Conservation (phyloP, 2,797 vertebrate species). For the Megaceryle alcyon region DNA sequence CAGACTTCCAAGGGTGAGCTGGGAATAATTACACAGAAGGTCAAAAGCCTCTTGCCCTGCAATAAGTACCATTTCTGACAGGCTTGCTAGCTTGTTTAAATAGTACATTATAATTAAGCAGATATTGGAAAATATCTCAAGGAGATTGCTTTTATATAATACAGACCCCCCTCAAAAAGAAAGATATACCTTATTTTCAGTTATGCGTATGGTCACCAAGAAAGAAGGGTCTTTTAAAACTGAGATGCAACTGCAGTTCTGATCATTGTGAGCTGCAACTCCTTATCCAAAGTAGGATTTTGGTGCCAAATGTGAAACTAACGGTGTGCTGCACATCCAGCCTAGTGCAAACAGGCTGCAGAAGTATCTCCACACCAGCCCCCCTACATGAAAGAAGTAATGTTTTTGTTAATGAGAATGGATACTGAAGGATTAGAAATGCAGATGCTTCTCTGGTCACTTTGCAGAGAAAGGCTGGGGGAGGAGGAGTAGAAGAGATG, state of each 20-base stretch:
- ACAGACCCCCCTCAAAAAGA: background rate
- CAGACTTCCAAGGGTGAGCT: slow-evolving; percentile 73
- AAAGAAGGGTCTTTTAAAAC: background rate
- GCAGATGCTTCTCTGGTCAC: background rate
- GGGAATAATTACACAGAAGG: slow-evolving; percentile 77
- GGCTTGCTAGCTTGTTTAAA: slow-evolving; percentile 65
- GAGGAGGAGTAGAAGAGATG: background rate
- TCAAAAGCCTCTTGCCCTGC: slow-evolving; percentile 76
- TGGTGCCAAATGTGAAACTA: background rate
- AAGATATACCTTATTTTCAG: slow-evolving; percentile 20
- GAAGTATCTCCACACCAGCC: background rate
- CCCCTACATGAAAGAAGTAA: background rate
- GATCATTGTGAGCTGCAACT: background rate
- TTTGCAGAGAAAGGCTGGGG: background rate
- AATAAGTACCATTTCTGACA: slow-evolving; percentile 72
- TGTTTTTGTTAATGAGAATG: slow-evolving; percentile 15
- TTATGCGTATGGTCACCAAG: background rate
- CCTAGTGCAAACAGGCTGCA: background rate
- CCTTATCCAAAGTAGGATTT: background rate
- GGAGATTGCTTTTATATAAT: slow-evolving; percentile 29
- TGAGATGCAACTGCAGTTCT: background rate
- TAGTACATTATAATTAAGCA: slow-evolving; percentile 30
- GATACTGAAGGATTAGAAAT: background rate
- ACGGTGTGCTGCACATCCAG: background rate
- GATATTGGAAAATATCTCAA: slow-evolving; percentile 44